Evolutionary conservation across 1,140 invertebrate species (phyloP).

Genomic region (Muscidifurax raptorellus): DNA sequence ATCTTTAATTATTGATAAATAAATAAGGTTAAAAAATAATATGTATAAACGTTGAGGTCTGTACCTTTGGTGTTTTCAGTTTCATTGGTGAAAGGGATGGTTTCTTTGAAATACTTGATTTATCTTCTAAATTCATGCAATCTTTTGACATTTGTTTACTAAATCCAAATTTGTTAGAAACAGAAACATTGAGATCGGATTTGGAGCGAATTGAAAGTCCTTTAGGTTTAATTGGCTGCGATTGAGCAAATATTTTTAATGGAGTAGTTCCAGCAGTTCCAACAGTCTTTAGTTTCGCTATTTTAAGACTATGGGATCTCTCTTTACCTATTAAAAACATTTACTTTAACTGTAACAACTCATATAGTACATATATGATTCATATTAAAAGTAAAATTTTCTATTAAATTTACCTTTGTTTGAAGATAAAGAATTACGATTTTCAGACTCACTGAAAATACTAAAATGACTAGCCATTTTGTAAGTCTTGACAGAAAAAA

Average conservation of each 20-base stretch:
- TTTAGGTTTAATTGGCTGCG: conserved; percentile 53
- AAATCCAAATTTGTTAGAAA: conserved; percentile 2
- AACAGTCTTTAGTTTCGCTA: conserved; percentile 46
- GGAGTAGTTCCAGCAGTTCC: conserved; percentile 12
- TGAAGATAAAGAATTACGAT: background rate
- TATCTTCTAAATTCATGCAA: background rate
- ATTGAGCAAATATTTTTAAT: conserved; percentile 38
- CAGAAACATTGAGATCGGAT: conserved; percentile 59
- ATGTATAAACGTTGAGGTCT: no score
- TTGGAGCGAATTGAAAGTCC: conserved; percentile 62
- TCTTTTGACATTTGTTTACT: conserved; percentile 47
- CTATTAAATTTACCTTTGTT: conserved; percentile 19
- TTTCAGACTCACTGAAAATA: conserved; percentile 52
- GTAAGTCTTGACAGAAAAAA: no score
- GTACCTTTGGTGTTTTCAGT: conserved; percentile 55
- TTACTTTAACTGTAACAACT: background rate
- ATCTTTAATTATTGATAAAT: background rate
- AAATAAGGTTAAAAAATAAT: conserved; percentile 3
- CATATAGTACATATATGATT: background rate
- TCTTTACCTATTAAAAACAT: conserved; percentile 43
- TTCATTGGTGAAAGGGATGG: conserved; percentile 22
- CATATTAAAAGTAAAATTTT: background rate
- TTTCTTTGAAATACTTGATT: conserved; percentile 52
- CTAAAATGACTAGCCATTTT: conserved; percentile 64
- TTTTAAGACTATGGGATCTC: background rate